Base-by-base conservation (phyloP, 2,888 invertebrate genomes). In the Malthinus seriepunctatus region DNA sequence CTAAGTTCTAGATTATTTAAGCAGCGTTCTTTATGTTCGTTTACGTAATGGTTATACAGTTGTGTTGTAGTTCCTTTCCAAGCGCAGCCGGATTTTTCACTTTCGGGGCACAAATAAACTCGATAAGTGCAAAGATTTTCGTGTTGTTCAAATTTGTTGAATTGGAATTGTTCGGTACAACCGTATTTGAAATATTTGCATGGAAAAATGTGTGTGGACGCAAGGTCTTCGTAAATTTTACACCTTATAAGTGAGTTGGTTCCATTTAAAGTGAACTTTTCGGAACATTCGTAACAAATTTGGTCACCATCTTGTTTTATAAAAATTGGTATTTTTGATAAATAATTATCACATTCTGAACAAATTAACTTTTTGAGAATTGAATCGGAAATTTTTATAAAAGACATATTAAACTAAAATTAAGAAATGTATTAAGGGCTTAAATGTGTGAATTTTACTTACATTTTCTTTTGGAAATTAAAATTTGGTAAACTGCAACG, bases 1-100 rank as follows among this genome's bases (percentile, higher is more conserved):
- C n/a, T 42, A 15, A 42, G n/a, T 8, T 7, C 2, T 8, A 12
- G 14, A 14, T 1, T 4, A n/a, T 14, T 42, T 42, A 42, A 42
- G 23, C 12, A 42, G 12, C n/a, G 12, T 15, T 42, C 15, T 15
- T 12, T 9, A 4, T 52, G 52, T 3, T 35, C 8, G 1, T 3
- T 11, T 11, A 8, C 33, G 11, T 44, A 45, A 31, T 52, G 52
- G 34, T 35, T 11, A 8, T 5, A 15, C 5, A 52, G 1, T n/a
- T 45, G 33, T 10, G 33, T n/a, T 2, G 31, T 34, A 1, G 23
- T 32, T 4, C 52, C 52, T 9, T 15, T 33, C 52, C 52, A 52
- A n/a, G 23, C 2, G 9, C 52, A 52, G n/a, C 2, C 23, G 2
- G 9, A 8, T 1, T 9, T 8, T 2, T n/a, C n/a, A 11, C 6